These are phyloP conservation scores for Sceliomorpha sp. DNA, from an alignment of 2,888 invertebrate genomes.

Conservation along the genomic window DNA sequence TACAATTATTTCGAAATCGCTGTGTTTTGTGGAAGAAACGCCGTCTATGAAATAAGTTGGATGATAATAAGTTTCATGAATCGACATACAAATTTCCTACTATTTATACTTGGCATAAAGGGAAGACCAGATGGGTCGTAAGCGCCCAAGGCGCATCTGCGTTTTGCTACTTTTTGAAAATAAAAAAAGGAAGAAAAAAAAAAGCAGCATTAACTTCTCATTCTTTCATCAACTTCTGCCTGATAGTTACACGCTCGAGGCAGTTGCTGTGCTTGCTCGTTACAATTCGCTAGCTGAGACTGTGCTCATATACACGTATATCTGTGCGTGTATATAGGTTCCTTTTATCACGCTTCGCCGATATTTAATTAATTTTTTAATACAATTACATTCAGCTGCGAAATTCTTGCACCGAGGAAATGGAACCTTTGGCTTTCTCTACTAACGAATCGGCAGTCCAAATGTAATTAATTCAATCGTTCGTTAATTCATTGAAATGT, in stretches of 20 bases:
- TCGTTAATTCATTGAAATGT: constrained; percentile 22
- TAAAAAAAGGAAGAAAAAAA: constrained; percentile 1
- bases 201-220: constrained; percentile 31
- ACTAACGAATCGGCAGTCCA: constrained; percentile 14
- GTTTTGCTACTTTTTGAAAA: constrained; percentile 11
- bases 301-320: constrained; percentile 13
- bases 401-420: constrained; percentile 11
- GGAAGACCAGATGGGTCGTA: constrained; percentile 12
- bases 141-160: constrained; percentile 10
- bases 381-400: constrained; percentile 23
- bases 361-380: constrained; percentile 44
- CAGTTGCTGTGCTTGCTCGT: constrained; percentile 24
- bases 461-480: constrained; percentile 31
- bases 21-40: too few relatives aligned
- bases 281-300: constrained; percentile 33
- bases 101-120: too few relatives aligned
- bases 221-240: constrained; percentile 36
- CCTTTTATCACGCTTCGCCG: constrained; percentile 29
- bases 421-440: constrained; percentile 14
- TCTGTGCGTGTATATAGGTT: constrained; percentile 5
- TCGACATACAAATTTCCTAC: too few relatives aligned
- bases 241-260: constrained; percentile 30
- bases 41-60: too few relatives aligned
- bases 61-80: too few relatives aligned
- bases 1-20: too few relatives aligned